A percentile compares a stretch with the other conserved stretches of the same genome.
Conservation (phyloP, 2,888 invertebrate genomes). For the Torymus auratus region DNA sequence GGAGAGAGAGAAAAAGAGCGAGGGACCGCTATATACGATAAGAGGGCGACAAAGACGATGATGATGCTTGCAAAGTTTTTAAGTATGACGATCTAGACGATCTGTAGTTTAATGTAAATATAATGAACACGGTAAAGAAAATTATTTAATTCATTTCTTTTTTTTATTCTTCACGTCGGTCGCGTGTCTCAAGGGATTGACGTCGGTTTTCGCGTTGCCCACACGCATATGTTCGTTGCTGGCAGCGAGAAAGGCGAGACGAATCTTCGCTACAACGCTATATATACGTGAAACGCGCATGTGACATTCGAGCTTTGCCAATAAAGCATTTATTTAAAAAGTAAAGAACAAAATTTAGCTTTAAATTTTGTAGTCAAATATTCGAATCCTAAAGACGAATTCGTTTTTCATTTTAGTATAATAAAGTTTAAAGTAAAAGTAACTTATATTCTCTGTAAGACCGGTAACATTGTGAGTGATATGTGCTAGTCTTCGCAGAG, state of each 20-base stretch:
- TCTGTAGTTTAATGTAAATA: constrained; percentile 55
- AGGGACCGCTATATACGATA: constrained; percentile 38
- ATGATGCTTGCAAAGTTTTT: constrained; percentile 32
- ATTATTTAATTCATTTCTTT: constrained; percentile 10
- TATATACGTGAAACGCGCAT: neutral
- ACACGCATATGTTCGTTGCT: neutral
- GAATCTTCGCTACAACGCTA: neutral
- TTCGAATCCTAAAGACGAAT: constrained; percentile 14
- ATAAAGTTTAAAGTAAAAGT: constrained; percentile 13
- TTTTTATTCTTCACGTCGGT: neutral
- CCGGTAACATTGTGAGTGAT: constrained; percentile 51
- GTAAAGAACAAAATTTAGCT: constrained; percentile 15
- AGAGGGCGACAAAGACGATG: neutral
- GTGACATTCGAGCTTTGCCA: constrained; percentile 37
- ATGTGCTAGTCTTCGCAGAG: constrained; percentile 54
- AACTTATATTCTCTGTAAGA: constrained; percentile 42
- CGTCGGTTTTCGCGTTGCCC: constrained; percentile 1
- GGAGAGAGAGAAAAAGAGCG: constrained; percentile 45
- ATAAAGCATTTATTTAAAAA: constrained; percentile 19
- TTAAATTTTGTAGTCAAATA: constrained; percentile 25
- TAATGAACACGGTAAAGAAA: constrained; percentile 7
- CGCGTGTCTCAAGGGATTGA: neutral
- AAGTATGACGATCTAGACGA: constrained; percentile 16
- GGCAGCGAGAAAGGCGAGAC: constrained; percentile 3
- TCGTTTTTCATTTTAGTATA: constrained; percentile 9